These are phyloP conservation scores for Bombus fervidus DNA, from an alignment of 1,140 invertebrate genomes.

Conservation along the genomic window DNA sequence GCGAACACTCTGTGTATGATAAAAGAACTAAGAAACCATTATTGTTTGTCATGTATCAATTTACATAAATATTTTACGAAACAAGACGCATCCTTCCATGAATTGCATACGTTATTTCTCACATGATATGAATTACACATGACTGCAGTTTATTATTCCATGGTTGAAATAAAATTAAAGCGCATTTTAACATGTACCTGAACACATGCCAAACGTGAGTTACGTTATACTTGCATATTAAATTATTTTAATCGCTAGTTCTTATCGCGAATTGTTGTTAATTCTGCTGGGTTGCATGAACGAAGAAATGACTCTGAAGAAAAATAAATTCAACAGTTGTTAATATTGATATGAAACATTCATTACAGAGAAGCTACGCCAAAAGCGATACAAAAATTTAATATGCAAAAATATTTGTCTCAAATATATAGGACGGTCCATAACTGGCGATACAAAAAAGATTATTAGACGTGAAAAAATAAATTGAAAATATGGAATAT, in stretches of 20 bases:
- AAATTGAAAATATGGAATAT: too few relatives aligned
- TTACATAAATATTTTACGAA: not conserved
- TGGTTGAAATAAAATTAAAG: slow-evolving; percentile 29
- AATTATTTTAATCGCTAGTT: not conserved
- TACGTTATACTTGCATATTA: not conserved
- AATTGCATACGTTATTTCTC: slow-evolving; percentile 17
- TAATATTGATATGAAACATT: too few relatives aligned
- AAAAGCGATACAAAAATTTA: too few relatives aligned
- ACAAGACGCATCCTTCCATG: slow-evolving; percentile 10
- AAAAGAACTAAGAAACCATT: not conserved
- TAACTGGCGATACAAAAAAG: too few relatives aligned
- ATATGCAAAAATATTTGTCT: too few relatives aligned
- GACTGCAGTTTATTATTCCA: not conserved
- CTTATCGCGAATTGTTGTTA: not conserved
- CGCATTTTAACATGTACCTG: not conserved
- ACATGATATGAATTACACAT: not conserved
- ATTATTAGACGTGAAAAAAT: too few relatives aligned
- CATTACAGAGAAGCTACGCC: too few relatives aligned
- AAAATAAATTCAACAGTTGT: too few relatives aligned
- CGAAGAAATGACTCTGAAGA: too few relatives aligned
- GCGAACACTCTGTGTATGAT: too few relatives aligned
- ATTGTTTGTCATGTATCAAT: not conserved
- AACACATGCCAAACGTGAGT: not conserved
- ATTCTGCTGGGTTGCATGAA: too few relatives aligned
- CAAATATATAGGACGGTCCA: too few relatives aligned